Evolutionary conservation across 2,797 vertebrate species (phyloP).

Genomic region (Salarias fasciatus): DNA sequence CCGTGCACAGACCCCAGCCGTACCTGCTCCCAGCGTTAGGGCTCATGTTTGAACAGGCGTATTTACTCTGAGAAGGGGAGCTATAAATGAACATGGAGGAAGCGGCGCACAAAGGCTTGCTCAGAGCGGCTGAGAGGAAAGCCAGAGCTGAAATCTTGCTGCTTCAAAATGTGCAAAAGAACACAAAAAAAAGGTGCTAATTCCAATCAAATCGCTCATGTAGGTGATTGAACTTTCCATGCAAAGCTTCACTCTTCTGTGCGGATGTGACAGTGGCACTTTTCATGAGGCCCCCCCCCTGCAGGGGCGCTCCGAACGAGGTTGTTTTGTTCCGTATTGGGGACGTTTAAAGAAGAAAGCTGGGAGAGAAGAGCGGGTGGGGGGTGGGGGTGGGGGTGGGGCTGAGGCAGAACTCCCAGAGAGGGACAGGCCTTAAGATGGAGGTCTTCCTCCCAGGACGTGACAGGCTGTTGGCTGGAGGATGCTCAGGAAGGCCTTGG

Average conservation of each 20-base stretch:
- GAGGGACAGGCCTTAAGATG: conserved; percentile 90
- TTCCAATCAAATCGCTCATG: no score
- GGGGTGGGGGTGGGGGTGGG: conserved; percentile 26
- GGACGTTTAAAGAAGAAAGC: conserved; percentile 78
- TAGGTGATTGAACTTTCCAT: conserved; percentile 9
- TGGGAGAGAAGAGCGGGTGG: conserved; percentile 25
- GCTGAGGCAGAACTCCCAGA: conserved; percentile 64
- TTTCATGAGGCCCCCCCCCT: conserved; percentile 83
- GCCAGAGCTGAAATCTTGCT: conserved; percentile 29
- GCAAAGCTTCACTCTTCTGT: conserved; percentile 16
- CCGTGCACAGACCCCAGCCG: conserved; percentile 40
- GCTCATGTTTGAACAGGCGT: conserved; percentile 73
- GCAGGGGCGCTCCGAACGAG: conserved; percentile 83
- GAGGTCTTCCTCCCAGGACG: conserved; percentile 96
- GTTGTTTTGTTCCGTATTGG: conserved; percentile 89
- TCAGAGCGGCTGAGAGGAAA: conserved; percentile 67
- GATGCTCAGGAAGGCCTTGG: conserved; percentile 99
- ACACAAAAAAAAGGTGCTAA: no score
- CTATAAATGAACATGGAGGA: conserved; percentile 78
- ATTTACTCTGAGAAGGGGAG: conserved; percentile 76
- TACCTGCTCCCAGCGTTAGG: conserved; percentile 61
- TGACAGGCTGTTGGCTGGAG: conserved; percentile 91
- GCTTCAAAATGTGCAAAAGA: no score
- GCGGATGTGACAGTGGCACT: conserved; percentile 84
- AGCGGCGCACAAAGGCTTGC: conserved; percentile 69